These are phyloP conservation scores for Chelonia mydas DNA, from an alignment of 2,797 vertebrate species.

Conservation along the genomic window DNA sequence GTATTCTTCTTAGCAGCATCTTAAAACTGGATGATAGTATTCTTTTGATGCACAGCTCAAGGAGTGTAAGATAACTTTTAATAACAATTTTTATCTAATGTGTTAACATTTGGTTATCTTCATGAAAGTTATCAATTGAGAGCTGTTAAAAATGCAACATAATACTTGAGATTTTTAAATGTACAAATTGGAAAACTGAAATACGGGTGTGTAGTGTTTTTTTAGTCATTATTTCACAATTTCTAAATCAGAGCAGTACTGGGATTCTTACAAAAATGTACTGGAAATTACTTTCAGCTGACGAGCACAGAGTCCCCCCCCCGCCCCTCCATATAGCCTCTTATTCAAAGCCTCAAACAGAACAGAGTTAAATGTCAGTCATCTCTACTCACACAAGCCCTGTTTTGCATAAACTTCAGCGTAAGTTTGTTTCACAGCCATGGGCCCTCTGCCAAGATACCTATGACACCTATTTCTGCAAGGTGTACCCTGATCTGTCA, in stretches of 20 bases:
- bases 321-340: no score
- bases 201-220: not conserved
- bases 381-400: no score
- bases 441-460: not conserved
- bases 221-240: not conserved
- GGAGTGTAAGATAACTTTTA: no score
- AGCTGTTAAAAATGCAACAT: not conserved
- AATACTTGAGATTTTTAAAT: not conserved
- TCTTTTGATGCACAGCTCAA: not conserved
- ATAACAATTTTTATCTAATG: no score
- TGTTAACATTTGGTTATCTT: no score
- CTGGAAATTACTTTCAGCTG: no score
- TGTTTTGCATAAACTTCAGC: not conserved
- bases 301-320: no score
- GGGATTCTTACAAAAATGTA: not conserved
- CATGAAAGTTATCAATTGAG: no score
- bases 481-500: not conserved
- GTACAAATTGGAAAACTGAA: not conserved
- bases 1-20: no score
- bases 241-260: not conserved
- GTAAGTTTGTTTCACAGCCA: not conserved
- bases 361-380: no score
- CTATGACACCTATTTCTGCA: not conserved
- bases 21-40: not conserved
- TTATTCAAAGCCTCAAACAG: no score